phyloP scores from a whole-genome alignment of 2,888 invertebrate genomes.

The Anthophora plumipes region DNA sequence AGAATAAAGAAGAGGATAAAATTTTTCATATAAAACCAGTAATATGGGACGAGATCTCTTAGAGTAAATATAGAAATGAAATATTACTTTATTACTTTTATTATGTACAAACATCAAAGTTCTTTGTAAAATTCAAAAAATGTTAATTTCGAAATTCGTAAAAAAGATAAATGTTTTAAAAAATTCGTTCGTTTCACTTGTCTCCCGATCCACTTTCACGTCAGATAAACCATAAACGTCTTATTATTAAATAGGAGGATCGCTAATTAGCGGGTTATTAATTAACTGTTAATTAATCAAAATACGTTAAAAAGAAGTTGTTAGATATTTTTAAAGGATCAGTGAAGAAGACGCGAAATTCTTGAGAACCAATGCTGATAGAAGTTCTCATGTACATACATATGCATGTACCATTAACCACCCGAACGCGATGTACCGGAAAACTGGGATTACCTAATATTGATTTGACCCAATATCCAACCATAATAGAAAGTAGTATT shows the following conservation, averaged over 20 bases:
- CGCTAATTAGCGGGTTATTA: background rate
- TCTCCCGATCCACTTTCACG: background rate
- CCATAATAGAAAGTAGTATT: slow-evolving; percentile 4
- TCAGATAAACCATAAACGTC: background rate
- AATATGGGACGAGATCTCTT: too few species aligned
- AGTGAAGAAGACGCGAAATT: background rate
- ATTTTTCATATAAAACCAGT: too few species aligned
- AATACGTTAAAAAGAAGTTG: background rate
- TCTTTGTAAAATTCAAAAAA: background rate
- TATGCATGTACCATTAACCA: background rate
- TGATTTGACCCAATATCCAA: slow-evolving; percentile 25
- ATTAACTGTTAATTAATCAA: background rate
- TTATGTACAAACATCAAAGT: too few species aligned
- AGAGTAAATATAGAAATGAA: too few species aligned
- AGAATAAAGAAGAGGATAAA: too few species aligned
- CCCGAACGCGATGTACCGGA: background rate
- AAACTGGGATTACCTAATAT: slow-evolving; percentile 26
- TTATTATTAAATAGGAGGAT: background rate
- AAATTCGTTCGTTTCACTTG: background rate
- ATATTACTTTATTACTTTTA: too few species aligned
- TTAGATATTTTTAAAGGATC: background rate
- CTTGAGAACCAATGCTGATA: background rate
- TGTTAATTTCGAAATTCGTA: background rate
- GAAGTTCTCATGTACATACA: background rate
- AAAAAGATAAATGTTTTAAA: background rate